Base-by-base conservation (phyloP, 2,113 vertebrate genomes). In the Scomber scombrus region DNA sequence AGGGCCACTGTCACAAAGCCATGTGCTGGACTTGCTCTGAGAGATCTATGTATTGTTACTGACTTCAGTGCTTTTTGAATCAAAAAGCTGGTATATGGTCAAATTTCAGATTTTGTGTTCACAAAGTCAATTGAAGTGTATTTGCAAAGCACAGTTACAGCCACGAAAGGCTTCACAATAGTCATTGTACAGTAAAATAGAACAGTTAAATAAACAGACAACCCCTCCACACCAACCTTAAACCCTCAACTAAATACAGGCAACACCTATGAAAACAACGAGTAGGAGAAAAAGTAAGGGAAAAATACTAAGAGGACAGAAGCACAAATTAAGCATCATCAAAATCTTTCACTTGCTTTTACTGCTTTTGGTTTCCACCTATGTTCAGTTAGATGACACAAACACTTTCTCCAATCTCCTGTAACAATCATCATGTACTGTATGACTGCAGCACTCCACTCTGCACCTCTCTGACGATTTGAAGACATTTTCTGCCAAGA, bases 391-490 rank as follows among this genome's bases (percentile, higher is more conserved):
- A 57, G 47, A 26, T 80, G 23, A 60, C 54, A 75, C 58, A 71
- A 60, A 85, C 31, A 31, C 56, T 18, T 26, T 57, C 68, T 81
- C 45, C 19, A 66, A 71, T 71, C 58, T 52, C 75, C 62, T 70
- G 70, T 80, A 71, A 82, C 54, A 69, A 56, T 72, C 65, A 58
- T 21, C 23, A 52, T 34, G 40, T 69, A 50, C 18, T 7, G 14
- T 62, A 56, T 80, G 52, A 65, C 82, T 51, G 66, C 31, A 75
- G 58, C 52, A 5, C 64, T 78, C 56, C 26, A 71, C 80, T 26
- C 23, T 80, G 71, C 71, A 73, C 72, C 68, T 71, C 69, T 87
- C 73, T 80, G 63, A 47, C 70, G 72, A 65, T 75, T 81, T 67
- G 45, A 46, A 67, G 64, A 73, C 21, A 77, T 29, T 29, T 74